Evolutionary conservation across 1,140 invertebrate genomes (phyloP).

Genomic region (Cotesia typhae): DNA sequence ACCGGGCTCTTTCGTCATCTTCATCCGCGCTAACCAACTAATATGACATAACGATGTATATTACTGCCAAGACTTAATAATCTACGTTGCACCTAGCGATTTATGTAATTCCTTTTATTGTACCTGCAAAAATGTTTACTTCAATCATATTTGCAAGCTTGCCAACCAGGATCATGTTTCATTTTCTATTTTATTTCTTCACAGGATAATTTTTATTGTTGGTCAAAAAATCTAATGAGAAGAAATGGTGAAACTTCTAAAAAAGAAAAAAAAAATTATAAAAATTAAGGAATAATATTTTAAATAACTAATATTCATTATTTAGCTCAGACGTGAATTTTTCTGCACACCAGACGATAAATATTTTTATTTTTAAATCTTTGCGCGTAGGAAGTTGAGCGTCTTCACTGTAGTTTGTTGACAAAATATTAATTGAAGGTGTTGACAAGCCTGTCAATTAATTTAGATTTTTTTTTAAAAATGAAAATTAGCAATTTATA

Average conservation of each 20-base stretch:
- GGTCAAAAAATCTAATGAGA: too few species aligned
- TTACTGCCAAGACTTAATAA: slow-evolving; percentile 28
- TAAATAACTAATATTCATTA: too few species aligned
- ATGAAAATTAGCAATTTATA: too few species aligned
- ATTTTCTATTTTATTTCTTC: not conserved
- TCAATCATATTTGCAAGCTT: not conserved
- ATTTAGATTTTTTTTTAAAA: not conserved
- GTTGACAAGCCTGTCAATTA: not conserved
- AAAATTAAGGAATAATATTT: too few species aligned
- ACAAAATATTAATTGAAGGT: slow-evolving; percentile 40
- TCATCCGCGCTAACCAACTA: not conserved
- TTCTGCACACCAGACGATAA: slow-evolving; percentile 8
- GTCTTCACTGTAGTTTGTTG: slow-evolving; percentile 1
- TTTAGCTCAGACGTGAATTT: not conserved
- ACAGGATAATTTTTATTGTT: not conserved
- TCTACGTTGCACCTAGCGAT: slow-evolving; percentile 11
- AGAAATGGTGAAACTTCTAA: too few species aligned
- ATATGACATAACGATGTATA: slow-evolving; percentile 25
- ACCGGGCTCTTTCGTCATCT: slow-evolving; percentile 9
- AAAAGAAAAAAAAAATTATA: too few species aligned
- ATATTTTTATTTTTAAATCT: slow-evolving; percentile 32
- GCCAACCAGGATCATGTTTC: slow-evolving; percentile 15
- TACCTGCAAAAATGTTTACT: not conserved
- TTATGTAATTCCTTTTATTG: slow-evolving; percentile 33
- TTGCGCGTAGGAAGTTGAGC: slow-evolving; percentile 10